A percentile compares a stretch with the other conserved stretches of the same genome.
These are phyloP conservation scores for Thaumatotibia leucotreta DNA, from an alignment of 1,140 invertebrate species.

Conservation along the genomic window DNA sequence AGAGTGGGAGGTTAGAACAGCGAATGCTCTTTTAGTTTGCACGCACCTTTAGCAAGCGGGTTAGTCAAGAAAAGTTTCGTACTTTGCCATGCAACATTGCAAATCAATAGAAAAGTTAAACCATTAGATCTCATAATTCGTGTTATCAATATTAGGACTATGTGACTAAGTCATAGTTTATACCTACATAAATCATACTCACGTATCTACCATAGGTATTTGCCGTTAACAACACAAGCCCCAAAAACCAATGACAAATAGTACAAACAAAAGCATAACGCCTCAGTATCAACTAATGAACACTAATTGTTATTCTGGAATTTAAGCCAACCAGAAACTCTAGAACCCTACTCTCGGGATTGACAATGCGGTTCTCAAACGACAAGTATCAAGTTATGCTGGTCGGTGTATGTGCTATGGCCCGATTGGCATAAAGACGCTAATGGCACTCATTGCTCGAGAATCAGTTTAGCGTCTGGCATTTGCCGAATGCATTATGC, in stretches of 20 bases:
- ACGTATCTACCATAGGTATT: not conserved
- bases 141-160: too few species aligned
- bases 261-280: not conserved
- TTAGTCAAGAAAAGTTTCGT: too few species aligned
- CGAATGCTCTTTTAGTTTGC: too few species aligned
- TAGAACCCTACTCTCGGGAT: conserved; percentile 19
- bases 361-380: conserved; percentile 19
- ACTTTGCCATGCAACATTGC: too few species aligned
- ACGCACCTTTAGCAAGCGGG: too few species aligned
- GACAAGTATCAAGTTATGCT: conserved; percentile 26
- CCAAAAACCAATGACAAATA: not conserved
- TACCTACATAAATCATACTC: too few species aligned
- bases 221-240: not conserved
- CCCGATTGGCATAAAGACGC: conserved; percentile 52
- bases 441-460: conserved; percentile 61
- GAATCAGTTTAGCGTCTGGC: conserved; percentile 59
- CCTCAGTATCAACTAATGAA: conserved; percentile 27
- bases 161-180: too few species aligned
- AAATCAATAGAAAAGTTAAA: too few species aligned
- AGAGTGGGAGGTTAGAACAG: too few species aligned
- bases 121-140: too few species aligned
- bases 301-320: conserved; percentile 49
- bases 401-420: conserved; percentile 38
- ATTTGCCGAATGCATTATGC: conserved; percentile 48
- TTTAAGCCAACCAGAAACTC: conserved; percentile 27